Percentiles rank a stretch among this genome's conserved stretches.
Conservation (phyloP, 1,140 invertebrate species). For the Branchinecta lindahli region DNA sequence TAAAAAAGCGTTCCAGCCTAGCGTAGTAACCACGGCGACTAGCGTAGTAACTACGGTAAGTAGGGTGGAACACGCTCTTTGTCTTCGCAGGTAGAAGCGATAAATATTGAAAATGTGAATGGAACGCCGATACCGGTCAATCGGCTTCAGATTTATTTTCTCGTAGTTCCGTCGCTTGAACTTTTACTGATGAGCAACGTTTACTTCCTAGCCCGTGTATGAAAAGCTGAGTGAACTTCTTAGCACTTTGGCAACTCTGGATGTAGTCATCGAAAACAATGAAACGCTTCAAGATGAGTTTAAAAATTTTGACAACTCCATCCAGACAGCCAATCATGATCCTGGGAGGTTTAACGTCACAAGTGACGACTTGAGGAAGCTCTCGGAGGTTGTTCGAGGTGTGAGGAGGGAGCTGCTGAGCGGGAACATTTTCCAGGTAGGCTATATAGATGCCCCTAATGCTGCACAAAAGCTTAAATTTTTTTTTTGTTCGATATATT, state of each 20-base stretch:
- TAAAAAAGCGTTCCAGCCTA: no score
- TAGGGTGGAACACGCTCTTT: no score
- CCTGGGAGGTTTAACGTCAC: background rate
- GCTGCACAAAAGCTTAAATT: background rate
- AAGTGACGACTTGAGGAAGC: background rate
- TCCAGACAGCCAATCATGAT: background rate
- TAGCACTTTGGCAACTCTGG: background rate
- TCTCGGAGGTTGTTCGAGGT: background rate
- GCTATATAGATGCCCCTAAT: background rate
- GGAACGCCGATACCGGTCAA: background rate
- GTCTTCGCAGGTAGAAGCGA: background rate
- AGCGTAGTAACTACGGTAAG: no score
- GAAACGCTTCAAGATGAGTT: background rate
- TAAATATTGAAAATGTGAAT: background rate
- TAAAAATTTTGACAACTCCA: background rate
- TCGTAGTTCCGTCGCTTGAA: background rate
- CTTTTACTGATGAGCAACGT: background rate
- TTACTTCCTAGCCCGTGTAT: background rate
- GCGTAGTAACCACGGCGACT: no score
- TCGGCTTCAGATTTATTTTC: background rate
- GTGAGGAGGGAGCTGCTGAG: background rate
- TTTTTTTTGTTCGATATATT: background rate
- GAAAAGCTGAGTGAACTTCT: constrained; percentile 7
- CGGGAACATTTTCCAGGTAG: background rate
- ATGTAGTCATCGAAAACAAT: background rate